A percentile compares a stretch with the other conserved stretches of the same genome.
phyloP scores from a whole-genome alignment of 2,113 vertebrate species.

The Ptilonorhynchus violaceus region DNA sequence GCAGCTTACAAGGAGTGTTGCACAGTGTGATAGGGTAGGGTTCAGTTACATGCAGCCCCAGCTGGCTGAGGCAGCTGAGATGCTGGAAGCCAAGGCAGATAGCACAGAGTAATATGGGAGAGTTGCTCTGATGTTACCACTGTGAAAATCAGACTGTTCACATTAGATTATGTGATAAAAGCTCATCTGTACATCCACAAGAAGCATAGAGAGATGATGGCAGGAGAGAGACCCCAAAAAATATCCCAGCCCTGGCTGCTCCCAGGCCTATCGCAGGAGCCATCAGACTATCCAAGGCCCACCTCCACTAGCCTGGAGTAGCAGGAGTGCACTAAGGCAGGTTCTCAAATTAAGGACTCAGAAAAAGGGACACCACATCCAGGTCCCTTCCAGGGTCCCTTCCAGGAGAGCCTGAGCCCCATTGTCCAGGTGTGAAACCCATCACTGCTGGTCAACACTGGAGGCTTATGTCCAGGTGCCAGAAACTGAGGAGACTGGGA shows the following conservation, averaged over 20 bases:
- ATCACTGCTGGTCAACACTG: rapidly evolving
- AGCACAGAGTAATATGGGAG: background rate
- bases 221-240: background rate
- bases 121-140: background rate
- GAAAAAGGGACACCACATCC: background rate
- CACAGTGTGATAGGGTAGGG: no score
- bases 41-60: background rate
- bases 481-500: background rate
- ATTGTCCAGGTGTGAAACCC: background rate
- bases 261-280: background rate
- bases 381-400: background rate
- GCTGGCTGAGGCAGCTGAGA: background rate
- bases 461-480: background rate
- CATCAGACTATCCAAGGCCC: background rate
- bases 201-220: background rate
- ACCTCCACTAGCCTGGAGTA: background rate
- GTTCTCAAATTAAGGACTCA: background rate
- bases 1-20: background rate
- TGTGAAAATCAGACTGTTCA: background rate
- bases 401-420: background rate
- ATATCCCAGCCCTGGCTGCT: background rate
- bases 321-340: background rate
- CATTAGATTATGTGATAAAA: background rate
- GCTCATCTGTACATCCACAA: background rate
- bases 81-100: background rate